Evolutionary conservation across 2,113 vertebrate genomes (phyloP).

Genomic region (Oplegnathus fasciatus): DNA sequence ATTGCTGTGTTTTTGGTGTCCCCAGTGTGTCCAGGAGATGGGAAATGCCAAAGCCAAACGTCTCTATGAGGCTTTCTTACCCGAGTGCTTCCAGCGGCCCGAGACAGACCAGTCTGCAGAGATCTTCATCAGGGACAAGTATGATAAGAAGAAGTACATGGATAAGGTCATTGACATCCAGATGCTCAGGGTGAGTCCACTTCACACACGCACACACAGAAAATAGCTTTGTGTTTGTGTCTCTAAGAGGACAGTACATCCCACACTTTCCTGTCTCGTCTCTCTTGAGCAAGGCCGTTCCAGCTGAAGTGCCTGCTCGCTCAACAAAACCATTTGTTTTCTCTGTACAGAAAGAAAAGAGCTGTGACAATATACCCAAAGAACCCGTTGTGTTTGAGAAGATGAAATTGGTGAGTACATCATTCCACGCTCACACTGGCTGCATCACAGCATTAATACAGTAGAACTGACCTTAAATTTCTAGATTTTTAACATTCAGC

Average conservation of each 20-base stretch:
- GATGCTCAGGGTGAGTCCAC: conserved; percentile 89
- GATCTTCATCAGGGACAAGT: conserved; percentile 97
- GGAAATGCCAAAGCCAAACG: conserved; percentile 96
- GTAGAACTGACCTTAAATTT: not conserved
- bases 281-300: not conserved
- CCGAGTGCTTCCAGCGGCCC: conserved; percentile 94
- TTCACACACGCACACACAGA: not conserved
- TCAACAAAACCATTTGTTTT: conserved; percentile 19
- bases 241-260: not conserved
- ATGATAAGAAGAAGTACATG: conserved; percentile 98
- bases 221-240: not conserved
- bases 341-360: conserved; percentile 91
- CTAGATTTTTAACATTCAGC: not conserved
- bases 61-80: conserved; percentile 96
- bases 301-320: not conserved
- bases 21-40: conserved; percentile 97
- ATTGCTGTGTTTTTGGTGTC: not conserved
- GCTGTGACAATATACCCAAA: conserved; percentile 88
- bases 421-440: too few species aligned
- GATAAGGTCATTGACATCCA: conserved; percentile 95
- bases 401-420: conserved; percentile 91
- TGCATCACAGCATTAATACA: not conserved
- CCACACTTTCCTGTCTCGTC: not conserved
- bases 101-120: conserved; percentile 97
- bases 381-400: conserved; percentile 96